phyloP scores from a whole-genome alignment of 2,888 invertebrate genomes.

The Aphidoletes aphidimyza region DNA sequence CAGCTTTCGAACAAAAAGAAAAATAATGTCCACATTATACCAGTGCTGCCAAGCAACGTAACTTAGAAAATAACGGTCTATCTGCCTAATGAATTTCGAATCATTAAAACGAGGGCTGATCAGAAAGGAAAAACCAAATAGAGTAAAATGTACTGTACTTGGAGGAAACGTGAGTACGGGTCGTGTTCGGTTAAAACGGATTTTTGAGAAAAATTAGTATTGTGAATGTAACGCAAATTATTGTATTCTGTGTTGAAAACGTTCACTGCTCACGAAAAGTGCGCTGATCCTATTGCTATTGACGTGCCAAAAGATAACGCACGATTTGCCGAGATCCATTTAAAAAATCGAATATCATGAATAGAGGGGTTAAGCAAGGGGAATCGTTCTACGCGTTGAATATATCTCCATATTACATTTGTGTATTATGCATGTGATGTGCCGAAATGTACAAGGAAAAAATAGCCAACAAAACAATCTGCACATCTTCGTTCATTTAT shows the following conservation, averaged over 20 bases:
- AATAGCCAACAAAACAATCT: neutral
- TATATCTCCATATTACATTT: conserved; percentile 43
- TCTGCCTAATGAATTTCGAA: no score
- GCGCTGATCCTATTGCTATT: conserved; percentile 15
- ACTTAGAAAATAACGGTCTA: no score
- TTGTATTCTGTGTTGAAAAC: neutral
- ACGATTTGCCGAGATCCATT: conserved; percentile 26
- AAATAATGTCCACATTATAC: no score
- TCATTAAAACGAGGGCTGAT: no score
- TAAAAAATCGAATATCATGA: conserved; percentile 16
- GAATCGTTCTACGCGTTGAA: neutral
- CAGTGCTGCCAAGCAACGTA: no score
- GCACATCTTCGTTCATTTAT: conserved; percentile 39
- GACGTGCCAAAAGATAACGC: conserved; percentile 46
- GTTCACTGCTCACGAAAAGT: neutral
- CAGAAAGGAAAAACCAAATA: no score
- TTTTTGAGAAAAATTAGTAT: neutral
- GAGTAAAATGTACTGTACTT: no score
- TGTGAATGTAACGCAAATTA: neutral
- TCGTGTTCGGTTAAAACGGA: no score
- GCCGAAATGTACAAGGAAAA: conserved; percentile 22
- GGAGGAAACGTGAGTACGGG: no score
- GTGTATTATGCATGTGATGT: neutral
- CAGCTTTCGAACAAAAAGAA: no score
- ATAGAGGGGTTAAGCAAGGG: neutral